phyloP scores from a whole-genome alignment of 2,113 vertebrate genomes.

The Phalacrocorax brasilianus region DNA sequence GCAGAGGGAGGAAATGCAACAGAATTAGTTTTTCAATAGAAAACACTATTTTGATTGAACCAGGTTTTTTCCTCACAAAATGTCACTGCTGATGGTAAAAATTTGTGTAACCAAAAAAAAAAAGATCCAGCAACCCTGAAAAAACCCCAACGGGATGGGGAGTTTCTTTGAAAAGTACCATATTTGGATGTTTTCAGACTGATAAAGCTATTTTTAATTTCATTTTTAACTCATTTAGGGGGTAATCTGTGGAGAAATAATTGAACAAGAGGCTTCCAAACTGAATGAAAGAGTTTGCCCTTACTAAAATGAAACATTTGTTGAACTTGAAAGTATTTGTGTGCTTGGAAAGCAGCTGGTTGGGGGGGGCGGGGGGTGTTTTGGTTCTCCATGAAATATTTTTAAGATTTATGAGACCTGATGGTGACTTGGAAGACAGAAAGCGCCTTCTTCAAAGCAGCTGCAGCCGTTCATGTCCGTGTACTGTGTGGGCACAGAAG shows the following conservation, averaged over 20 bases:
- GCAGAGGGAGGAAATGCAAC: neutral
- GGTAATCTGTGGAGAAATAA: neutral
- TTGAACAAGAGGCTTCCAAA: neutral
- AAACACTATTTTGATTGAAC: neutral
- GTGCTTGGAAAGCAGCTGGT: neutral
- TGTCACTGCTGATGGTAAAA: neutral
- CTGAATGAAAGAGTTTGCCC: neutral
- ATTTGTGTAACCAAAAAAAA: neutral
- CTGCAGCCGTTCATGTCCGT: accelerated
- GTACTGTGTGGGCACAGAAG: neutral
- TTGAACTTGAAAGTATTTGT: neutral
- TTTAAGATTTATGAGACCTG: neutral
- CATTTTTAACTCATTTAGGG: neutral
- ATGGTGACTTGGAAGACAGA: constrained; percentile 20
- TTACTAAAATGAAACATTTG: neutral
- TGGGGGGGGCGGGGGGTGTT: neutral
- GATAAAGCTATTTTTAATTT: neutral
- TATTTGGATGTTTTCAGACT: neutral
- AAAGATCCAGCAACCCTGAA: too few relatives aligned
- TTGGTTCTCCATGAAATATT: neutral
- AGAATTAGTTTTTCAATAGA: neutral
- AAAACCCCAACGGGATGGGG: accelerated
- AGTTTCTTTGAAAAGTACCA: neutral
- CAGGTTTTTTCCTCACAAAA: neutral
- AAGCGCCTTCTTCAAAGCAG: neutral